phyloP scores from a whole-genome alignment of 2,797 vertebrate species.

The Hozukius guyotensis region DNA sequence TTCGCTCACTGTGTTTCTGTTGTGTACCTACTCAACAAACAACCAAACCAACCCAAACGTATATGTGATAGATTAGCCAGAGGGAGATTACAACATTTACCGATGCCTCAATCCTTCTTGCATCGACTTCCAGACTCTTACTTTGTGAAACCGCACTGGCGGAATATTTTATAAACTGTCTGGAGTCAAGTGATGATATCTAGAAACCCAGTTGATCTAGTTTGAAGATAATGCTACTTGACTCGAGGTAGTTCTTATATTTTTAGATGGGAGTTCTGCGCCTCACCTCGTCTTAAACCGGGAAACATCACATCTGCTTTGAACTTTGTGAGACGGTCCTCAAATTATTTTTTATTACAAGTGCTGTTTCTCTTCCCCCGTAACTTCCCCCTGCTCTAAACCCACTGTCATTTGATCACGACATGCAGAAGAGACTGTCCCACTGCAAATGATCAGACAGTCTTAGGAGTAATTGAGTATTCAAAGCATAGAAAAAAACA shows the following conservation, averaged over 20 bases:
- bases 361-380: neutral
- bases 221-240: neutral
- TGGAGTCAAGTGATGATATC: neutral
- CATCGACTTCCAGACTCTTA: neutral
- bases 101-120: neutral
- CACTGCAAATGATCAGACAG: constrained; percentile 55
- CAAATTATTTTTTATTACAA: constrained; percentile 15
- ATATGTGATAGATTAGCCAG: neutral
- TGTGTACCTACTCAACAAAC: neutral
- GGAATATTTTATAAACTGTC: neutral
- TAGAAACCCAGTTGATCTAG: neutral
- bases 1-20: neutral
- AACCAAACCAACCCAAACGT: neutral
- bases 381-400: constrained; percentile 10
- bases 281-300: constrained; percentile 16
- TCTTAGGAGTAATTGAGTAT: constrained; percentile 52
- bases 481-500: constrained; percentile 52
- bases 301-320: constrained; percentile 27
- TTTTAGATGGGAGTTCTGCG: constrained; percentile 21
- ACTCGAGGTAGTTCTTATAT: constrained; percentile 10
- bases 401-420: constrained; percentile 50
- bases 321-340: constrained; percentile 13
- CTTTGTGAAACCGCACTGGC: neutral
- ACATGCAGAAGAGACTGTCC: constrained; percentile 30
- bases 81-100: neutral